Base-by-base conservation (phyloP, 2,113 vertebrate species). In the Phalacrocorax aristotelis region DNA sequence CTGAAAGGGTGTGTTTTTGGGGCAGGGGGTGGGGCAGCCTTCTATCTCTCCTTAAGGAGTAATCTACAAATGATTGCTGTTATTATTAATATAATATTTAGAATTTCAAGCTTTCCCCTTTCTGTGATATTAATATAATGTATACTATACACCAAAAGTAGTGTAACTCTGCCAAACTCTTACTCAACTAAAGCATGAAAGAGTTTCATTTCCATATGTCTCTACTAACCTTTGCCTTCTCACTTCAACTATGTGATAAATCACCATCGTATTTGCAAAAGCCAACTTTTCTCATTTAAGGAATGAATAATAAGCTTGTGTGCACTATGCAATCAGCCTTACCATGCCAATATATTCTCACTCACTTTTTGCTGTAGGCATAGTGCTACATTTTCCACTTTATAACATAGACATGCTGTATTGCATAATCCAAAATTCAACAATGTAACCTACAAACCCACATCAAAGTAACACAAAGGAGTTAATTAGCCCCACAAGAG, bases 341-440 rank as follows among this genome's bases (percentile, higher is more conserved):
- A 25, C 51, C 0, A 1, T 48, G 66, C 86, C 71, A 87, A 23
- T 89, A 77, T 18, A 92, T 54, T 46, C 60, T 92, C 30, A 34
- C 36, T 46, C 58, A 36, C 40, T 87, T 72, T 87, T 83, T 90
- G 38, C 85, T 95, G 29, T 57, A 95, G 68, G 89, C 93, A 78
- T 4, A 76, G 26, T 30, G 62, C 32, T 81, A 13, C n/a, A 71
- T 95, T 95, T 95, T 91, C 87, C 70, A 49, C 71, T 82, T n/a
- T 34, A 27, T 87, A 93, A 38, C 81, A 57, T 34, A 93, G 81
- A 70, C 81, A 89, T 15, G 40, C 11, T 94, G 93, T 94, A 92
- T 88, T 93, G 76, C 51, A 93, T 65, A 92, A 84, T 61, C 61
- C 87, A 81, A 85, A 94, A 84, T 96, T 79, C 96, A 87, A 87